These are phyloP conservation scores for Grammomys dolichurus DNA, from an alignment of 2,113 vertebrate genomes.

Conservation along the genomic window DNA sequence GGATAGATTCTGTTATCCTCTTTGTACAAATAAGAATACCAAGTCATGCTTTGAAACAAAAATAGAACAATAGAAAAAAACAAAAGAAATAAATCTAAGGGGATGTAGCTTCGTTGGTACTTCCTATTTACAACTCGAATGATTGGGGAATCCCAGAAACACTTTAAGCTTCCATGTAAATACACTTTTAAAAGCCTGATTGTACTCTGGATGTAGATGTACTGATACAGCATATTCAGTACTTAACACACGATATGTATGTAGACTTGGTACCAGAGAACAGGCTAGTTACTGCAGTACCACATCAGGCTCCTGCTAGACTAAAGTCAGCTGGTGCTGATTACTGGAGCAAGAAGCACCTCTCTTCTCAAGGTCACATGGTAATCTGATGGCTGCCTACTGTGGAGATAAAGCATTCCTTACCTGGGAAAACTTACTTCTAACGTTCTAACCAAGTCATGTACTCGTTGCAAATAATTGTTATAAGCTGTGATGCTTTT, in stretches of 20 bases:
- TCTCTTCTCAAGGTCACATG: not conserved
- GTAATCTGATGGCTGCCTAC: not conserved
- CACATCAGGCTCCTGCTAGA: not conserved
- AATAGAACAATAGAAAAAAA: not conserved
- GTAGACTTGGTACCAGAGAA: not conserved
- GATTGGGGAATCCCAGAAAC: not conserved
- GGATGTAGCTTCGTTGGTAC: not conserved
- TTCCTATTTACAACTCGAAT: not conserved
- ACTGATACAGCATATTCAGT: not conserved
- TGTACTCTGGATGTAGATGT: not conserved
- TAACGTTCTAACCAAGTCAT: slow-evolving; percentile 68
- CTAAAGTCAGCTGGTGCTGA: not conserved
- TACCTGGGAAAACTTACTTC: slow-evolving; percentile 63
- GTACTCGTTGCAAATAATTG: slow-evolving; percentile 59
- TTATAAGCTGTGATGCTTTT: slow-evolving; percentile 62
- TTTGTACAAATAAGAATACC: slow-evolving; percentile 38
- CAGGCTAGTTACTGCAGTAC: not conserved
- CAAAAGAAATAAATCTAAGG: not conserved
- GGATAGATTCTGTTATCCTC: not conserved
- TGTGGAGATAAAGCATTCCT: slow-evolving; percentile 32
- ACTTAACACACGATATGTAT: not conserved
- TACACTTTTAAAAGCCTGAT: not conserved
- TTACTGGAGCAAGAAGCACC: not conserved
- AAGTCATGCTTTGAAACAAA: not conserved
- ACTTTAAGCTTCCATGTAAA: not conserved